Evolutionary conservation across 2,888 invertebrate species (phyloP), one percentile per base, ranked within the genome.

Genomic region (Oscheius sp.): DNA sequence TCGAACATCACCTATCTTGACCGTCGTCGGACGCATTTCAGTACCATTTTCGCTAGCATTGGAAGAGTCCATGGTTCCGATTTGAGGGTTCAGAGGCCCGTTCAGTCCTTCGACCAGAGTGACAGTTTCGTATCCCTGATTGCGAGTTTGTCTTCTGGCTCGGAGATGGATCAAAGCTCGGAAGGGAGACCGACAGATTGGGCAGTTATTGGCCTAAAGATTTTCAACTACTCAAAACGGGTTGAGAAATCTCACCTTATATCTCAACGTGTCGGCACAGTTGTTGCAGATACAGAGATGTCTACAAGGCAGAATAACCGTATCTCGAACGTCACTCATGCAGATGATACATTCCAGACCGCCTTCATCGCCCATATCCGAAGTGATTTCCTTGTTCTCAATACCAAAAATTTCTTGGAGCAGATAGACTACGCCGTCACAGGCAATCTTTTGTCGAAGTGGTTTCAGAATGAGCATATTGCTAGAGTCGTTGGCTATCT

Each of bases 341-440:
- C 99, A 99, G 89, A 99, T 98, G 51, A 99, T 97, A 91, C 99
- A 99, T 90, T 99, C 99, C 0, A 96, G 94, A 1, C 96, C 96
- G 86, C 94, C 95, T 87, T 96, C 95, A 87, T 96, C 96, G 0
- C 72, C 76, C 35, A 68, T 71, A 51, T 73, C 76, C 42, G 37
- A 33, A n/a, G 76, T 65, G 9, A n/a, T 60, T 60, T 85, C 86
- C 91, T 99, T 98, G 91, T 99, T 99, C 91, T 99, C 99, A 86
- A 99, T 97, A 29, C 99, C 99, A 90, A 99, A 99, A 84, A 99
- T 96, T 91, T 99, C 99, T 80, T 98, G 99, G 76, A 99, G 91
- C 72, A 99, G 92, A 90, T 98, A 99, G 89, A 95, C 94, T 5
- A 99, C 92, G 0, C 99, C 99, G 90, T 99, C 98, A 0, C 97